phyloP scores from a whole-genome alignment of 2,797 vertebrate species.

The Sebastiscus albofasciatus region DNA sequence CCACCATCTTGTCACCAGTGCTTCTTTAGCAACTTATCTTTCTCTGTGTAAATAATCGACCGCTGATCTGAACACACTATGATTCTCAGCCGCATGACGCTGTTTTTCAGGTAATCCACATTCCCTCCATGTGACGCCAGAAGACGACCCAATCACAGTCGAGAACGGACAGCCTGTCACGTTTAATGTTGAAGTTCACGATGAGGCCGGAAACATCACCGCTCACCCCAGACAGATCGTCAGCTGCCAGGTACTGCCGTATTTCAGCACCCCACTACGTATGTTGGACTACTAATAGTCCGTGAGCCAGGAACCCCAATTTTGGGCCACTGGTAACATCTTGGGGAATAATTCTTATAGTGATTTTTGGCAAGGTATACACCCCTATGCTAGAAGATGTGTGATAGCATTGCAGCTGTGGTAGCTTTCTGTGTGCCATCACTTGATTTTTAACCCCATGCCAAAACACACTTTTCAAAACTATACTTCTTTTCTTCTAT shows the following conservation, averaged over 20 bases:
- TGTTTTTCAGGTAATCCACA: constrained; percentile 82
- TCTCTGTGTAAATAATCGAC: neutral
- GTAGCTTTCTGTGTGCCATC: too few species aligned
- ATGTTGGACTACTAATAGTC: neutral
- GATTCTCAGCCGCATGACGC: neutral
- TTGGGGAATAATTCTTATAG: too few species aligned
- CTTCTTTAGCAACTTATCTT: neutral
- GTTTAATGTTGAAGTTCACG: constrained; percentile 88
- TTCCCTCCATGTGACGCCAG: constrained; percentile 83
- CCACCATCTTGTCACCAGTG: neutral
- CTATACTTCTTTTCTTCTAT: too few species aligned
- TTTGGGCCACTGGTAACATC: too few species aligned
- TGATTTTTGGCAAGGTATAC: too few species aligned
- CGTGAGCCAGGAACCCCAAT: too few species aligned
- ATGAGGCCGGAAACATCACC: constrained; percentile 90
- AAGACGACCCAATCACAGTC: constrained; percentile 77
- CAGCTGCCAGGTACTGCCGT: constrained; percentile 86
- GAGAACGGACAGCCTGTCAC: constrained; percentile 87
- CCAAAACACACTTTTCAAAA: too few species aligned
- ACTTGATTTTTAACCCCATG: too few species aligned
- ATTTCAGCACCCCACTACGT: neutral
- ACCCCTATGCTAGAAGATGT: too few species aligned
- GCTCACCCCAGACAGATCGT: constrained; percentile 84
- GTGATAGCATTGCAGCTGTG: too few species aligned
- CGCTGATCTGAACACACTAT: neutral